Conservation (phyloP, 2,113 vertebrate species). For the Crotalus horridus region DNA sequence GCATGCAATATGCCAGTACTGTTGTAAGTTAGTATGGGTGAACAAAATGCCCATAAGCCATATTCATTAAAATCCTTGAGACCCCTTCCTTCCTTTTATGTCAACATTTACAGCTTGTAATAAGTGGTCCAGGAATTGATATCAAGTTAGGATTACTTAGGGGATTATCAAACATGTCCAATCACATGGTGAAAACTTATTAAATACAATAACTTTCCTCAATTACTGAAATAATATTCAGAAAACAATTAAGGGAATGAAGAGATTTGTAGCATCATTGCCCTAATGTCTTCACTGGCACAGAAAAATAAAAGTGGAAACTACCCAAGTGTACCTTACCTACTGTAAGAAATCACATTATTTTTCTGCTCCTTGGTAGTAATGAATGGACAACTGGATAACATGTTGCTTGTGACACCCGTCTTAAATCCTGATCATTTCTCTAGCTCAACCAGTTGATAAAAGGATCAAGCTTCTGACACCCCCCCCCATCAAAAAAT, state of each 20-base stretch:
- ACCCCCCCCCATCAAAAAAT: neutral
- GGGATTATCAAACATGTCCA: neutral
- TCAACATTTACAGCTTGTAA: neutral
- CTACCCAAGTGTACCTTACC: neutral
- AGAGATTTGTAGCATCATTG: neutral
- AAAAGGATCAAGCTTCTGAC: neutral
- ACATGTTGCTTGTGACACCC: neutral
- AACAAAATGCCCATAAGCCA: neutral
- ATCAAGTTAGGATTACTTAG: neutral
- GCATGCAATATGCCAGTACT: slow-evolving; percentile 66
- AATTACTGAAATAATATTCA: neutral
- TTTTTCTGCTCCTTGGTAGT: neutral
- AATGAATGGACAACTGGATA: neutral
- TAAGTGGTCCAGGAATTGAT: neutral
- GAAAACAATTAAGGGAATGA: neutral
- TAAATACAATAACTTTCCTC: neutral
- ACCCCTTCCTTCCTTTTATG: neutral
- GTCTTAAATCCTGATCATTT: neutral
- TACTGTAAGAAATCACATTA: no score
- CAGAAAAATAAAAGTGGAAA: neutral
- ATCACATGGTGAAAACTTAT: neutral
- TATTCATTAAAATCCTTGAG: neutral
- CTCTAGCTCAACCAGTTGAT: neutral
- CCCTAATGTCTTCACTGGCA: neutral
- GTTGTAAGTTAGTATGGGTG: slow-evolving; percentile 38